Evolutionary conservation across 2,797 vertebrate genomes (phyloP), one percentile per base, ranked within the genome.

Genomic region (Pagetopsis macropterus): DNA sequence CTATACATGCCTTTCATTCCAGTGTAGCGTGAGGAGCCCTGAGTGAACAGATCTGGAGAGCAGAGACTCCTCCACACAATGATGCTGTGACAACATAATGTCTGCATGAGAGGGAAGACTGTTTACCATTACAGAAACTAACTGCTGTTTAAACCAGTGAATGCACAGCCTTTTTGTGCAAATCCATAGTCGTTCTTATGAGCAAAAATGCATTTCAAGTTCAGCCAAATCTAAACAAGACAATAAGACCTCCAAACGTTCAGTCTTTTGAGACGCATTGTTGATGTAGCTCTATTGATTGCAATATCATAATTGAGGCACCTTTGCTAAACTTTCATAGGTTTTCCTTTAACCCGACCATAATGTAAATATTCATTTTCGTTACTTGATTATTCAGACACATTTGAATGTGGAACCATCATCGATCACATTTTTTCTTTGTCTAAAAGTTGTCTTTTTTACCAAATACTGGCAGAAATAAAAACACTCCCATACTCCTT

Each of bases 1-100:
- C 59, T 72, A 17, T 78, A 58, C 80, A 80, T 89, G 77, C 79
- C 66, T 90, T 48, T 85, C 87, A 88, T 89, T 89, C 89, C 84
- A 83, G 65, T 72, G 59, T 59, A 61, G 72, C 37, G 61, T 87
- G 84, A 89, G 80, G 50, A 69, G 79, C 10, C 19, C 5, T 57
- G 55, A 58, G 64, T 33, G 73, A 81, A 68, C 52, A 44, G 75
- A 76, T 76, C 40, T 74, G 44, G 17, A 72, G 61, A 85, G 72
- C 65, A 78, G 49, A 81, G 52, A 79, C 86, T 88, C 80, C 84
- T 84, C 74, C 81, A 75, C 69, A 79, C 51, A 64, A 51, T 13
- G 70, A 85, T 79, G 72, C 68, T 75, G 70, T 67, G 72, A 75
- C 44, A 5, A 74, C 31, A 33, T 58, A 3, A 66, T 46, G 46